A percentile compares a stretch with the other conserved stretches of the same genome.
phyloP scores from a whole-genome alignment of 2,888 invertebrate genomes.

The Cacoxenus indagator region DNA sequence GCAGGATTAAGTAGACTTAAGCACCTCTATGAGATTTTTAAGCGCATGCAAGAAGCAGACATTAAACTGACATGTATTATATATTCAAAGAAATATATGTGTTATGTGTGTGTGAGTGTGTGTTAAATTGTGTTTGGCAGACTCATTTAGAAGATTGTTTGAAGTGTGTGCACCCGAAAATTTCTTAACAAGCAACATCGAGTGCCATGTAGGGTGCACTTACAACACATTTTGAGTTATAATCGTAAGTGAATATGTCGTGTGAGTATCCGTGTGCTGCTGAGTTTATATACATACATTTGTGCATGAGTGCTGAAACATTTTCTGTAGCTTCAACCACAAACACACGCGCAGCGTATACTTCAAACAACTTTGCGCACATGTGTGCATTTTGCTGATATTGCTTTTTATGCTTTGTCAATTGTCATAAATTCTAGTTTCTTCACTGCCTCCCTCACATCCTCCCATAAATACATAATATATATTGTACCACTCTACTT shows the following conservation, averaged over 20 bases:
- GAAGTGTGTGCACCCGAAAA: not conserved
- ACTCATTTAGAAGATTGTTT: not conserved
- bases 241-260: too few relatives aligned
- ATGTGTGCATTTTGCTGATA: slow-evolving; percentile 27
- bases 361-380: not conserved
- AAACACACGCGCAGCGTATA: not conserved
- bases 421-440: slow-evolving; percentile 18
- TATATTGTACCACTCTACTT: too few relatives aligned
- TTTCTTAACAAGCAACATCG: not conserved
- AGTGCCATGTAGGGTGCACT: not conserved
- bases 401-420: slow-evolving; percentile 23
- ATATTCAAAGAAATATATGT: not conserved
- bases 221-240: not conserved
- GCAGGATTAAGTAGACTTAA: slow-evolving; percentile 56
- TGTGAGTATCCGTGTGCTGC: too few relatives aligned
- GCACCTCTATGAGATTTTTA: slow-evolving; percentile 48
- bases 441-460: too few relatives aligned
- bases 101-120: not conserved
- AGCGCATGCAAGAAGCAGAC: slow-evolving; percentile 22
- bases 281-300: not conserved
- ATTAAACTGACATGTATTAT: not conserved
- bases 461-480: too few relatives aligned
- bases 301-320: not conserved
- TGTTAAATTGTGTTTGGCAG: slow-evolving; percentile 6
- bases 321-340: not conserved